phyloP scores from a whole-genome alignment of 2,888 invertebrate species.

The Pachliopta kotzebuea region DNA sequence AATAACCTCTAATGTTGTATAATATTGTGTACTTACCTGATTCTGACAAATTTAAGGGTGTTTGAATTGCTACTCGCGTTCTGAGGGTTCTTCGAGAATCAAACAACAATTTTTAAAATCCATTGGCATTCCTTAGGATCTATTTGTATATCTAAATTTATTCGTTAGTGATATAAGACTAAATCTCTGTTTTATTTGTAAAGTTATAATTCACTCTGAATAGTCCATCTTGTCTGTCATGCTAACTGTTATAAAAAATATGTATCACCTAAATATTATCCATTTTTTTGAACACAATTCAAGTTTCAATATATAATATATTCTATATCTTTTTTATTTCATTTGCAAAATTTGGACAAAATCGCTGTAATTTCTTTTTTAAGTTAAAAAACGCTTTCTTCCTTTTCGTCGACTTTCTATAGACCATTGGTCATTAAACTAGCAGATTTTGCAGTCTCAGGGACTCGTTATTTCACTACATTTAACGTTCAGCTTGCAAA shows the following conservation, averaged over 20 bases:
- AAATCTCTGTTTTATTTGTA: neutral
- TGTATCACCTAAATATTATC: too few relatives aligned
- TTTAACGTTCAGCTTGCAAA: conserved; percentile 17
- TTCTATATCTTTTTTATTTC: neutral
- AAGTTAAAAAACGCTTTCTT: conserved; percentile 19
- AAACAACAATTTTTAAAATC: neutral
- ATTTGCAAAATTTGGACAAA: neutral
- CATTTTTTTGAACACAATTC: neutral
- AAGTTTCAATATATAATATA: neutral
- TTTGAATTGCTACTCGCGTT: conserved; percentile 6
- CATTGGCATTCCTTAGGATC: too few relatives aligned
- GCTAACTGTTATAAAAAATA: too few relatives aligned
- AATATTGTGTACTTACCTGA: conserved; percentile 1
- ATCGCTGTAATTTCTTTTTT: neutral
- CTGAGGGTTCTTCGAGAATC: neutral
- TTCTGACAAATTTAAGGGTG: conserved; percentile 9
- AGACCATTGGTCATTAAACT: conserved; percentile 26
- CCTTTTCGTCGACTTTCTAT: conserved; percentile 20
- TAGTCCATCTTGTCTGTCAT: too few relatives aligned
- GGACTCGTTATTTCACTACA: conserved; percentile 27
- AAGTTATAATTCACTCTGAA: neutral
- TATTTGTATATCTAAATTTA: too few relatives aligned
- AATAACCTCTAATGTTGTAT: neutral
- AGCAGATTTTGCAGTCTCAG: conserved; percentile 28
- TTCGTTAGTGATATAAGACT: neutral